Evolutionary conservation across 2,888 invertebrate genomes (phyloP).

Genomic region (Acronicta alni): DNA sequence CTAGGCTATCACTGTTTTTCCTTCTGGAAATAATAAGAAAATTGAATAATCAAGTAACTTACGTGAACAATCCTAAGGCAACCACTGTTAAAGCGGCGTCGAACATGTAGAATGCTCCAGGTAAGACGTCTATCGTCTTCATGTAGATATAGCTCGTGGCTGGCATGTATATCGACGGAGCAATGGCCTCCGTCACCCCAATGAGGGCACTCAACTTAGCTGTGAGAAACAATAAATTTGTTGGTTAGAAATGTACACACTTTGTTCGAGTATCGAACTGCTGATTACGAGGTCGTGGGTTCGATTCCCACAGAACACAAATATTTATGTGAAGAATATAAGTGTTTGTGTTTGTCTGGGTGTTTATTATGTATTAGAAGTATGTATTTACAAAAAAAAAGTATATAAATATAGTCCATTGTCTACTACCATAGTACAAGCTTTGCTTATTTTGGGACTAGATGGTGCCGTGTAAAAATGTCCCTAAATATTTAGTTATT

Average conservation of each 20-base stretch:
- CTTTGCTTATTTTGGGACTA: constrained; percentile 1
- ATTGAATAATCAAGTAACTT: constrained; percentile 57
- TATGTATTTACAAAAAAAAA: no score
- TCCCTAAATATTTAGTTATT: no score
- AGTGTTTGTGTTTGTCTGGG: no score
- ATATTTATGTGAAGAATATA: no score
- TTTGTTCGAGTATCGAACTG: no score
- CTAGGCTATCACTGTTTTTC: no score
- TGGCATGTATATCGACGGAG: constrained; percentile 88
- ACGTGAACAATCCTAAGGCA: constrained; percentile 82
- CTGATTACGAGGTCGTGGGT: no score
- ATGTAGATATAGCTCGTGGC: constrained; percentile 88
- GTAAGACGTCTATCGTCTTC: constrained; percentile 83
- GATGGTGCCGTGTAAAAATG: no score
- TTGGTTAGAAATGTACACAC: not conserved
- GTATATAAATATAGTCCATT: no score
- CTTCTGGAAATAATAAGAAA: not conserved
- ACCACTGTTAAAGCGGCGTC: constrained; percentile 83
- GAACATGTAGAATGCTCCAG: constrained; percentile 89
- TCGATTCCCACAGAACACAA: no score
- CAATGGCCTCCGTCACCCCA: constrained; percentile 89
- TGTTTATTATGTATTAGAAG: no score
- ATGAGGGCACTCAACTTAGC: constrained; percentile 87
- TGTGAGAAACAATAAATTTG: constrained; percentile 60
- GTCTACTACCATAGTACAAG: no score